Conservation (phyloP, 2,113 vertebrate species). For the Rhinopithecus roxellana region DNA sequence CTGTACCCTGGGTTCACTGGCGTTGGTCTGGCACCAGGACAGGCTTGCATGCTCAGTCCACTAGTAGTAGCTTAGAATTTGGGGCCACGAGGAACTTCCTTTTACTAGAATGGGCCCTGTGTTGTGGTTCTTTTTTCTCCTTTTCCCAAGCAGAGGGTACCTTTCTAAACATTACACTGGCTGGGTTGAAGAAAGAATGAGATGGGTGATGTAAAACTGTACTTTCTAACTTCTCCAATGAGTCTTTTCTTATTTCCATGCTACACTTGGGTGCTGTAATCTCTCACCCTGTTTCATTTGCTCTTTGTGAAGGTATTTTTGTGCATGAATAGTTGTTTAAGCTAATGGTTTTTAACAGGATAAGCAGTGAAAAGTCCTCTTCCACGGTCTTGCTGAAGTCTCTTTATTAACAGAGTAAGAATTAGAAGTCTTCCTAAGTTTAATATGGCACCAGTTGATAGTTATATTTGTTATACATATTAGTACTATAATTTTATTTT, state of each 20-base stretch:
- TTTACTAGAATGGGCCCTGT: neutral
- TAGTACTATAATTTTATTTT: neutral
- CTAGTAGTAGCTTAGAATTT: neutral
- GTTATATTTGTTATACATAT: neutral
- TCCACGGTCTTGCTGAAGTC: neutral
- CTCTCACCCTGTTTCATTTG: neutral
- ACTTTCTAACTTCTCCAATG: neutral
- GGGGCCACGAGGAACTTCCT: fast-evolving
- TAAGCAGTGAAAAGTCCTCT: neutral
- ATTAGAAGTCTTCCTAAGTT: neutral
- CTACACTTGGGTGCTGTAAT: neutral
- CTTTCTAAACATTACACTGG: neutral
- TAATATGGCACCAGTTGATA: neutral
- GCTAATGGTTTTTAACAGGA: neutral
- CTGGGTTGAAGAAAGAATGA: neutral
- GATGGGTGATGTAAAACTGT: neutral
- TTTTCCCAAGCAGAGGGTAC: neutral
- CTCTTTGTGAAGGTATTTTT: neutral
- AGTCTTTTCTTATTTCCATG: neutral
- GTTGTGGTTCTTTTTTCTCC: neutral
- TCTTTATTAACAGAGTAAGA: neutral
- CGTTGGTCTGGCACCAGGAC: neutral
- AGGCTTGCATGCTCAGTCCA: neutral
- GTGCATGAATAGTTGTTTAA: neutral
- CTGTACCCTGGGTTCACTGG: neutral